A percentile compares a stretch with the other conserved stretches of the same genome.
Evolutionary conservation across 2,113 vertebrate genomes (phyloP).

Genomic region (Casuarius casuarius): DNA sequence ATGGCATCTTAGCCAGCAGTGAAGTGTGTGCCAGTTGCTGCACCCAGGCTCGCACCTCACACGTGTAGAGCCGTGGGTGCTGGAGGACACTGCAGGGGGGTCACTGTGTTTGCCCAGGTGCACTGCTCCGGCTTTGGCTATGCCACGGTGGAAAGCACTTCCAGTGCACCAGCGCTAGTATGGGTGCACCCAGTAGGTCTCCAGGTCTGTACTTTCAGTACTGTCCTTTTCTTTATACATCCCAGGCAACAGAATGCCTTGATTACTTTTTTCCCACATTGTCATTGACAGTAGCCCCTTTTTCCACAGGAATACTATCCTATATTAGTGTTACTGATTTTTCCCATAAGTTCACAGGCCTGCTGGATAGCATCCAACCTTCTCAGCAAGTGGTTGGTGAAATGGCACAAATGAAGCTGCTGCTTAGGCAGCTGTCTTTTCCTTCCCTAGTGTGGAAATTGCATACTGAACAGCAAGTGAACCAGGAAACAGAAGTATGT

Average conservation of each 20-base stretch:
- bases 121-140: not conserved
- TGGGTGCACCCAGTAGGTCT: not conserved
- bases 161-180: fast-evolving
- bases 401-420: not conserved
- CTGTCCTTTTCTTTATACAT: not conserved
- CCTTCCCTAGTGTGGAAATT: not conserved
- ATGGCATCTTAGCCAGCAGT: not conserved
- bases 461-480: not conserved
- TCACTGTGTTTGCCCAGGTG: not conserved
- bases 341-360: not conserved
- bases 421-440: not conserved
- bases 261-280: not conserved
- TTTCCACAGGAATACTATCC: not conserved
- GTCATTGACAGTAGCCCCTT: not conserved
- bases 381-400: not conserved
- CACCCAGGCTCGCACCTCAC: not conserved
- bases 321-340: not conserved
- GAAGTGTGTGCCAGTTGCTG: fast-evolving
- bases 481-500: not conserved
- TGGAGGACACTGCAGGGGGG: not conserved
- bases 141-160: fast-evolving
- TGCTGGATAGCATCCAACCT: not conserved
- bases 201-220: not conserved
- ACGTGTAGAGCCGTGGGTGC: not conserved
- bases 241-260: not conserved